Percentiles rank a stretch among this genome's conserved stretches.
Conservation (phyloP, 2,888 invertebrate genomes). For the Sphecodes monilicornis region DNA sequence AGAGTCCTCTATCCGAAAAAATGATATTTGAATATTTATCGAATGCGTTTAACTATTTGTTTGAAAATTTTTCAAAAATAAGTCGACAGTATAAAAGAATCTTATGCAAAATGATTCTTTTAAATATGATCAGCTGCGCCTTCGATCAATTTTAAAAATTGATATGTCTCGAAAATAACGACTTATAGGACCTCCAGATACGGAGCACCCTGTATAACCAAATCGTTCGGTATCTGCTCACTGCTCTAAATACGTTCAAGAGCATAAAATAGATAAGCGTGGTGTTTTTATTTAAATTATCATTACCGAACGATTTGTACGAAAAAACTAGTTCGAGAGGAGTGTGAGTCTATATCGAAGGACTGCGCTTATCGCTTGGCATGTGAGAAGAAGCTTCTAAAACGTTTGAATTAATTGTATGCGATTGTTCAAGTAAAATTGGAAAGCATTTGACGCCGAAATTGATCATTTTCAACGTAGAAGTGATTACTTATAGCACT, state of each 20-base stretch:
- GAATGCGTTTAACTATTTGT: background rate
- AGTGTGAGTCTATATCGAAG: background rate
- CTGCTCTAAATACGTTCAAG: background rate
- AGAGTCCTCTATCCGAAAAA: background rate
- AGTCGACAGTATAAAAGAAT: too few species aligned
- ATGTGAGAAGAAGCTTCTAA: constrained; percentile 5
- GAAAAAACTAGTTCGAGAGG: background rate
- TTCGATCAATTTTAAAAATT: background rate
- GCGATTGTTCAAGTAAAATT: background rate
- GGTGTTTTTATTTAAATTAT: background rate
- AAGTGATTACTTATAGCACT: constrained; percentile 53
- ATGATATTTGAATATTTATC: background rate
- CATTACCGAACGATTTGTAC: background rate
- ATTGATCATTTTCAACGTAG: constrained; percentile 27
- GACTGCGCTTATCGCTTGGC: constrained; percentile 17
- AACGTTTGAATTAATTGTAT: background rate
- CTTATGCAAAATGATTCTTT: background rate
- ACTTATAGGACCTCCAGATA: background rate
- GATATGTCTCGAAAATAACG: background rate
- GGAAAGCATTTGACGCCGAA: constrained; percentile 2
- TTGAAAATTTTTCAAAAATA: too few species aligned
- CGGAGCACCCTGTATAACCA: constrained; percentile 5
- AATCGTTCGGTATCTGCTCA: background rate
- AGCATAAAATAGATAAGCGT: background rate
- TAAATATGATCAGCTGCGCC: background rate